These are phyloP conservation scores for Yoshiicerus persimilis DNA, from an alignment of 1,140 invertebrate genomes.

Conservation along the genomic window DNA sequence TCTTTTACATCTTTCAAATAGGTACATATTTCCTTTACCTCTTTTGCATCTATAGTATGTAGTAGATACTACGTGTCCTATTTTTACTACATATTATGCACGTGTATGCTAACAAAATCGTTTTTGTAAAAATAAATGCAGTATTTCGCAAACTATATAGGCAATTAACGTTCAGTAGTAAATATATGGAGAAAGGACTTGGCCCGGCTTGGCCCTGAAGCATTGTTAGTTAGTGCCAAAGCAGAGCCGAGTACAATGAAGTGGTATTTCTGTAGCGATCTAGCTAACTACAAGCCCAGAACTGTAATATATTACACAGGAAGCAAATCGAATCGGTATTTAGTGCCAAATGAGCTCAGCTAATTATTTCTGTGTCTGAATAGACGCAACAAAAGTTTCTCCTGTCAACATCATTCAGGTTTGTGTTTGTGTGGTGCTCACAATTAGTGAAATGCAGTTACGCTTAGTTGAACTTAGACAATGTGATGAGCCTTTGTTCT, in stretches of 20 bases:
- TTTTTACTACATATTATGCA: too few species aligned
- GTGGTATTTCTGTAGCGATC: background rate
- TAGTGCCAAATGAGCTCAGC: background rate
- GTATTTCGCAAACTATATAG: background rate
- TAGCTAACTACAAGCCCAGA: background rate
- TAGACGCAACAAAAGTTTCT: background rate
- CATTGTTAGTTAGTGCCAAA: background rate
- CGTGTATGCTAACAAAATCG: background rate
- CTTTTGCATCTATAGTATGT: too few species aligned
- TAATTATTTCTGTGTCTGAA: conserved; percentile 3
- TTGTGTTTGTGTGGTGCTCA: background rate
- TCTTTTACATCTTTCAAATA: background rate
- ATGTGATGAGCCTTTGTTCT: background rate
- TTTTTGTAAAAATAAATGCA: background rate
- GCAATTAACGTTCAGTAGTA: background rate
- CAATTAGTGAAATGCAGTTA: background rate
- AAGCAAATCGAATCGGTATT: background rate
- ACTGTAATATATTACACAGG: background rate
- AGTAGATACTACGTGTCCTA: too few species aligned
- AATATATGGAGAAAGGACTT: too few species aligned
- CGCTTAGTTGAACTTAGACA: background rate
- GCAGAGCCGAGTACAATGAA: background rate
- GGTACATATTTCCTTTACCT: background rate
- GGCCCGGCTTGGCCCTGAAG: background rate
- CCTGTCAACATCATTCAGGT: background rate